Evolutionary conservation across 2,888 invertebrate genomes (phyloP).

Genomic region (Lasius platythorax): DNA sequence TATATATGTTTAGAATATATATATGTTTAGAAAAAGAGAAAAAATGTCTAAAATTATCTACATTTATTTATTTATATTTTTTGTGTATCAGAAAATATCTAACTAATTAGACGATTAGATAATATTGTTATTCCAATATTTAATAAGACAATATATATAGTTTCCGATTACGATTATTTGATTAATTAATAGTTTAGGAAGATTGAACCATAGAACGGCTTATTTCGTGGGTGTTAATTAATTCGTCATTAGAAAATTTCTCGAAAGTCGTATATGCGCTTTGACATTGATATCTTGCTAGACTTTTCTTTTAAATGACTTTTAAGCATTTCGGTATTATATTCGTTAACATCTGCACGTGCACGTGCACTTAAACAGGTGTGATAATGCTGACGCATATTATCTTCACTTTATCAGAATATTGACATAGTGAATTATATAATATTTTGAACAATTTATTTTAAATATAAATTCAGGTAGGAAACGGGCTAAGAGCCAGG

Average conservation of each 20-base stretch:
- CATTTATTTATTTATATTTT: neutral
- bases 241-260: neutral
- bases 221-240: neutral
- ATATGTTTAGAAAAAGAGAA: neutral
- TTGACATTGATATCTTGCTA: neutral
- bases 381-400: neutral
- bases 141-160: neutral
- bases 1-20: neutral
- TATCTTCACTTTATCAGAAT: neutral
- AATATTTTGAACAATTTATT: constrained; percentile 14
- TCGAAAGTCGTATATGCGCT: neutral
- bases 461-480: no score
- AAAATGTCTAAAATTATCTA: neutral
- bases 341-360: neutral
- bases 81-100: neutral
- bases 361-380: neutral
- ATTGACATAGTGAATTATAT: neutral
- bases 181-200: neutral
- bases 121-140: neutral
- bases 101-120: neutral
- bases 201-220: neutral
- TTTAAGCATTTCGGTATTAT: neutral
- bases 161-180: neutral
- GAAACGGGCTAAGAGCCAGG: no score
- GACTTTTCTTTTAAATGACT: neutral